These are phyloP conservation scores for Andrena flavipes DNA, from an alignment of 2,888 invertebrate genomes.

Conservation along the genomic window DNA sequence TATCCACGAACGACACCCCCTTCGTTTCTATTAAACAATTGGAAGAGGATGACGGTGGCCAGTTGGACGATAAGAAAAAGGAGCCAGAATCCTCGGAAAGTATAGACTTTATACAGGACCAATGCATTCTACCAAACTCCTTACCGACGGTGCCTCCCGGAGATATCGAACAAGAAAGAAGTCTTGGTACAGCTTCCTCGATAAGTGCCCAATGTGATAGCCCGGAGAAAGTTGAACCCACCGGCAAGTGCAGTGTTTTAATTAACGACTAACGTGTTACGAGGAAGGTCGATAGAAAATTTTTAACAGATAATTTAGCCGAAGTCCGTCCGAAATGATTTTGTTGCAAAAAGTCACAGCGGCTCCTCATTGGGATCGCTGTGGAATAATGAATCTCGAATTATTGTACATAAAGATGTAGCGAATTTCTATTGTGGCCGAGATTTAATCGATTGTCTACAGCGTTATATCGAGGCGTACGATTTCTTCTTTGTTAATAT, in stretches of 20 bases:
- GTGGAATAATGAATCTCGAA: slow-evolving; percentile 66
- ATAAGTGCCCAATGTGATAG: slow-evolving; percentile 62
- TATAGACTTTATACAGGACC: slow-evolving; percentile 51
- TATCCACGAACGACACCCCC: slow-evolving; percentile 81
- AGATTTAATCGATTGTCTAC: slow-evolving; percentile 62
- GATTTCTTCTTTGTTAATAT: slow-evolving; percentile 43
- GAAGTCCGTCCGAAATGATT: slow-evolving; percentile 83
- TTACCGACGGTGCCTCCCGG: slow-evolving; percentile 69
- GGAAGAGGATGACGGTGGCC: slow-evolving; percentile 45
- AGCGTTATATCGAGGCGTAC: slow-evolving; percentile 30
- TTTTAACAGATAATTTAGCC: slow-evolving; percentile 74
- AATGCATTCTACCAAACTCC: slow-evolving; percentile 54
- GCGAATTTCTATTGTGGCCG: slow-evolving; percentile 52
- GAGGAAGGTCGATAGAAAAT: slow-evolving; percentile 43
- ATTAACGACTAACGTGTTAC: slow-evolving; percentile 50
- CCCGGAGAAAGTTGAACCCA: slow-evolving; percentile 47
- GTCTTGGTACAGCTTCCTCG: slow-evolving; percentile 43
- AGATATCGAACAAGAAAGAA: slow-evolving; percentile 51
- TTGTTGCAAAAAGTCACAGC: slow-evolving; percentile 66
- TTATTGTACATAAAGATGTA: slow-evolving; percentile 76
- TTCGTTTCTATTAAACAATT: slow-evolving; percentile 58
- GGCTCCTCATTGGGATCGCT: slow-evolving; percentile 61
- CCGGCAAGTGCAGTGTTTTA: slow-evolving; percentile 62
- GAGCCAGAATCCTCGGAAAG: slow-evolving; percentile 41
- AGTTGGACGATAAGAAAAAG: slow-evolving; percentile 58